Evolutionary conservation across 2,797 vertebrate species (phyloP).

Genomic region (Myripristis murdjan): DNA sequence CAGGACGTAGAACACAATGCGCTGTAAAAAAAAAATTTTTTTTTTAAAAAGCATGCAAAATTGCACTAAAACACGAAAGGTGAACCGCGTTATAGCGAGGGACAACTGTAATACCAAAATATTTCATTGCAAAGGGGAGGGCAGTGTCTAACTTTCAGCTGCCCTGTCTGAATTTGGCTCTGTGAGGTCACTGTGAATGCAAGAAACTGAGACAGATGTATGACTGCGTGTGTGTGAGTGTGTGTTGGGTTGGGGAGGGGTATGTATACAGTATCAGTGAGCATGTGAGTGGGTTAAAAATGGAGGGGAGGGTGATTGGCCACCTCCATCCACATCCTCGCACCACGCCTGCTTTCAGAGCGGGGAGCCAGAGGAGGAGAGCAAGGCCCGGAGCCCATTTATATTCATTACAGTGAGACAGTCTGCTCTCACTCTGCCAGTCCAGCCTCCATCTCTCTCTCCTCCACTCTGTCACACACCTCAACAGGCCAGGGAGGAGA

Average conservation of each 20-base stretch:
- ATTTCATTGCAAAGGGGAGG: slow-evolving; percentile 8
- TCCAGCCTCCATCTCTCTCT: slow-evolving; percentile 62
- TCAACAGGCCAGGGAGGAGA: slow-evolving; percentile 56
- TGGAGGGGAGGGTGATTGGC: slow-evolving; percentile 6
- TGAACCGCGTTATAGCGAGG: no score
- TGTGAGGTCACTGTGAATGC: neutral
- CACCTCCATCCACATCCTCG: slow-evolving; percentile 31
- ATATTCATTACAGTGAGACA: slow-evolving; percentile 82
- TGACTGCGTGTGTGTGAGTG: slow-evolving; percentile 10
- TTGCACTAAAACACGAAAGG: no score
- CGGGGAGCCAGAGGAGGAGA: slow-evolving; percentile 49
- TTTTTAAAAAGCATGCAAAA: no score
- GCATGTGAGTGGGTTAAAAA: neutral
- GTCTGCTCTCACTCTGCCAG: slow-evolving; percentile 75
- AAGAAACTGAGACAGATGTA: neutral
- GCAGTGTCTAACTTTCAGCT: slow-evolving; percentile 19
- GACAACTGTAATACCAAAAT: slow-evolving; percentile 15
- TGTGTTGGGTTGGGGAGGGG: slow-evolving; percentile 2
- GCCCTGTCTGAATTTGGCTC: slow-evolving; percentile 21
- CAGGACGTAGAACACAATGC: no score
- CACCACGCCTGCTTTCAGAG: slow-evolving; percentile 49
- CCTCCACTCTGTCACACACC: slow-evolving; percentile 61
- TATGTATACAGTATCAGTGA: neutral
- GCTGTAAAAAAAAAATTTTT: no score
- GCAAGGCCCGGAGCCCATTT: slow-evolving; percentile 71